These are phyloP conservation scores for Oxyscelio sp. DNA, from an alignment of 2,888 invertebrate genomes.

Conservation along the genomic window DNA sequence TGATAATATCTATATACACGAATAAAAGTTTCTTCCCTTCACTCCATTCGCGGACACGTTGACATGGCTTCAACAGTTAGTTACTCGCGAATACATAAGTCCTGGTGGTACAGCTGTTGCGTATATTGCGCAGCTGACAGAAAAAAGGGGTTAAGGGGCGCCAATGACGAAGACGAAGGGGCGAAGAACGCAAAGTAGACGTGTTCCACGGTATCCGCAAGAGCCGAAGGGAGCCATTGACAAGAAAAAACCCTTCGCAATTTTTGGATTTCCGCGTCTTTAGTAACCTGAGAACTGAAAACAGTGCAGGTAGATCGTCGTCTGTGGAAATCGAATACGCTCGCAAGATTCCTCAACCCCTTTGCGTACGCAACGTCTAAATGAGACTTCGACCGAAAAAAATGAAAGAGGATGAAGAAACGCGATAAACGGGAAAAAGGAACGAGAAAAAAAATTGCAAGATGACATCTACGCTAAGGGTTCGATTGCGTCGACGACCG, in stretches of 20 bases:
- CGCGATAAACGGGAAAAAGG: conserved; percentile 61
- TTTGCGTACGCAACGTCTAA: conserved; percentile 75
- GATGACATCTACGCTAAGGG: conserved; percentile 85
- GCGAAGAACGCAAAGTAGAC: conserved; percentile 75
- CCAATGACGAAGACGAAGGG: conserved; percentile 76
- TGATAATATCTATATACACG: conserved; percentile 72
- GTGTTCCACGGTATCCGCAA: conserved; percentile 53
- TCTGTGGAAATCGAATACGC: conserved; percentile 73
- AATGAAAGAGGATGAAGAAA: conserved; percentile 41
- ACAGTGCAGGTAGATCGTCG: conserved; percentile 82
- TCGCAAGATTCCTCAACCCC: conserved; percentile 74
- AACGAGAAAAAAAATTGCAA: conserved; percentile 82
- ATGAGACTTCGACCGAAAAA: conserved; percentile 48
- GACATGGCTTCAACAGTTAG: conserved; percentile 71
- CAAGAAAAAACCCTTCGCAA: conserved; percentile 82
- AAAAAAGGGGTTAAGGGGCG: conserved; percentile 88
- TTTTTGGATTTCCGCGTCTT: conserved; percentile 88
- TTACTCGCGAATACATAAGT: conserved; percentile 73
- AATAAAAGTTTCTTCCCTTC: conserved; percentile 72
- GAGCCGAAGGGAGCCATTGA: conserved; percentile 71
- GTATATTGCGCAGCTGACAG: conserved; percentile 86
- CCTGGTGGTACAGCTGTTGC: conserved; percentile 85
- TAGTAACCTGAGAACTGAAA: conserved; percentile 87
- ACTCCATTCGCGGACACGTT: conserved; percentile 62
- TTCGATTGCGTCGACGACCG: conserved; percentile 64